A percentile compares a stretch with the other conserved stretches of the same genome.
Conservation (phyloP, 2,888 invertebrate species). For the Scaptodrosophila latifasciaeformis region DNA sequence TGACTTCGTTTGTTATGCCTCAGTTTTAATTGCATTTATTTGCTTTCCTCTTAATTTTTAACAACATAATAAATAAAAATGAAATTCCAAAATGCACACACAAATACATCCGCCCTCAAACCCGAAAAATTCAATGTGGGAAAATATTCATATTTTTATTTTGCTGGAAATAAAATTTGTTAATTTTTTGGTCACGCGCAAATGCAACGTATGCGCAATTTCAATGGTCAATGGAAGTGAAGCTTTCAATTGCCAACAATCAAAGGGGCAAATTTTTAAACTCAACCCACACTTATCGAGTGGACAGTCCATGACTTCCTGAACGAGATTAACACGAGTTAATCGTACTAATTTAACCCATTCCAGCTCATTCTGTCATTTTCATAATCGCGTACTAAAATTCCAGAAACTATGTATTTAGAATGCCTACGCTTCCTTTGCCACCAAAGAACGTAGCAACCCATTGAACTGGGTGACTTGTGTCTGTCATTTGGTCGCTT, state of each 20-base stretch:
- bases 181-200: constrained; percentile 7
- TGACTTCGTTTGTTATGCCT: constrained; percentile 17
- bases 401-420: constrained; percentile 42
- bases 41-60: constrained; percentile 49
- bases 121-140: too few relatives aligned
- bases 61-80: constrained; percentile 62
- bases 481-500: constrained; percentile 32
- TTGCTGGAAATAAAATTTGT: background rate
- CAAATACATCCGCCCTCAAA: background rate
- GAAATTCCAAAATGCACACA: constrained; percentile 5
- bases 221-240: background rate
- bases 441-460: constrained; percentile 22
- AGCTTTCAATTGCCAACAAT: constrained; percentile 3
- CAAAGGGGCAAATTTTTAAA: background rate
- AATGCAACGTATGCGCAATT: background rate
- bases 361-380: constrained; percentile 40
- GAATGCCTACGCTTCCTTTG: too few relatives aligned
- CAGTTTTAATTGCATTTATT: constrained; percentile 52
- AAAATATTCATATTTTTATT: too few relatives aligned
- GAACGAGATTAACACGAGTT: constrained; percentile 52
- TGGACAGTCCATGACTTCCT: background rate
- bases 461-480: background rate
- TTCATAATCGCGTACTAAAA: constrained; percentile 60
- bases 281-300: background rate
- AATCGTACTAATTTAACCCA: constrained; percentile 52